Conservation (phyloP, 2,797 vertebrate species). For the Poeciliopsis presidionis region DNA sequence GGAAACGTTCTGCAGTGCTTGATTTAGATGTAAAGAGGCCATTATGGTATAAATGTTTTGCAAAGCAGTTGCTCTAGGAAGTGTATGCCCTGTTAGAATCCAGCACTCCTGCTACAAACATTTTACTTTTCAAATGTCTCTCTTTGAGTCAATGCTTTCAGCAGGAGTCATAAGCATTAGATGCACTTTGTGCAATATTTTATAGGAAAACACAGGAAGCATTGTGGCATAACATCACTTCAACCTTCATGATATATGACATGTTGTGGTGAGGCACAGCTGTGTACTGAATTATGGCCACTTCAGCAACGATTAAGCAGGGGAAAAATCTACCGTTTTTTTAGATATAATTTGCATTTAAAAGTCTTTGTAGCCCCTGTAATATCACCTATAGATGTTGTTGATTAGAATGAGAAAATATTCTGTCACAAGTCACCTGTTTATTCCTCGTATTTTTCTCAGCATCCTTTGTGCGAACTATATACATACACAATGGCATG, state of each 20-base stretch:
- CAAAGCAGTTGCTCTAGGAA: slow-evolving; percentile 61
- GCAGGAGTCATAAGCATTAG: slow-evolving; percentile 51
- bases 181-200: slow-evolving; percentile 54
- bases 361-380: slow-evolving; percentile 19
- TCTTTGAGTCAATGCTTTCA: slow-evolving; percentile 58
- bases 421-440: slow-evolving; percentile 8
- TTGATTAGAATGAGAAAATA: slow-evolving; percentile 39
- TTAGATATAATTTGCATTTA: slow-evolving; percentile 42
- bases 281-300: slow-evolving; percentile 50
- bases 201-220: slow-evolving; percentile 51
- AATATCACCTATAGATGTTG: slow-evolving; percentile 27
- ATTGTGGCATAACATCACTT: slow-evolving; percentile 51
- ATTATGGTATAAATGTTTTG: slow-evolving; percentile 69
- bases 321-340: slow-evolving; percentile 20
- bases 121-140: slow-evolving; percentile 60
- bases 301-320: slow-evolving; percentile 35
- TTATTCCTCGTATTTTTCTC: too few species aligned
- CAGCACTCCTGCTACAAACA: slow-evolving; percentile 44
- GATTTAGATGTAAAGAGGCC: slow-evolving; percentile 70
- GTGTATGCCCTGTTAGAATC: slow-evolving; percentile 43
- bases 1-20: slow-evolving; percentile 52
- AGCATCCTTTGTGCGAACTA: too few species aligned
- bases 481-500: too few species aligned
- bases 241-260: slow-evolving; percentile 48
- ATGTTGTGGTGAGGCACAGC: slow-evolving; percentile 35